These are phyloP conservation scores for Myotis myotis DNA, from an alignment of 2,797 vertebrate genomes.

Conservation along the genomic window DNA sequence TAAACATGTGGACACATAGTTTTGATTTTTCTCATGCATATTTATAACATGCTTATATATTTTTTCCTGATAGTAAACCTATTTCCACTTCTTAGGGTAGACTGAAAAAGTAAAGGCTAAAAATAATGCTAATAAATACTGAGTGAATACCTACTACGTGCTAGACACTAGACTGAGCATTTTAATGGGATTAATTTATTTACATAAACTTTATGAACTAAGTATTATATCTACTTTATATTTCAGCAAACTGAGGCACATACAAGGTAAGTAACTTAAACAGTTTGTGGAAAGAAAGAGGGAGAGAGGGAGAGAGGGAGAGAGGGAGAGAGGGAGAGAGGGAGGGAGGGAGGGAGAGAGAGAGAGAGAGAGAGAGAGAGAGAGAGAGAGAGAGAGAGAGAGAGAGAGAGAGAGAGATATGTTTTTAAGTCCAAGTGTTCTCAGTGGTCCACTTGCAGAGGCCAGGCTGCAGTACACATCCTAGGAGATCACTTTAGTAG, in stretches of 20 bases:
- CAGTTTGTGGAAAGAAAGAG: neutral
- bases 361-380: too few species aligned
- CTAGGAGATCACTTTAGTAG: neutral
- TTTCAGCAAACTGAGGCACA: neutral
- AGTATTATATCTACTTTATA: neutral
- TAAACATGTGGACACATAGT: constrained; percentile 62
- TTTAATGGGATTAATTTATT: neutral
- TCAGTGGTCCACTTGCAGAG: neutral
- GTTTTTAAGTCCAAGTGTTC: neutral
- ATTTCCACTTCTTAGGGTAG: neutral
- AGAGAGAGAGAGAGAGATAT: neutral
- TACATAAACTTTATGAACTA: neutral
- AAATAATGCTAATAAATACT: neutral
- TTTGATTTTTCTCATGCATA: constrained; percentile 56
- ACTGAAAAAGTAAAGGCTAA: neutral
- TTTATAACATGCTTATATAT: constrained; percentile 34
- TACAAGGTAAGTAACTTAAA: neutral
- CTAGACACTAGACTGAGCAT: neutral
- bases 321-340: too few species aligned
- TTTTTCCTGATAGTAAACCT: neutral
- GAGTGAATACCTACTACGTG: neutral
- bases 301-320: too few species aligned
- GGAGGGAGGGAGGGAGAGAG: too few species aligned
- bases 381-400: too few species aligned
- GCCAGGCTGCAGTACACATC: neutral